Conservation (phyloP, 2,797 vertebrate genomes). For the Oryzias sinensis region DNA sequence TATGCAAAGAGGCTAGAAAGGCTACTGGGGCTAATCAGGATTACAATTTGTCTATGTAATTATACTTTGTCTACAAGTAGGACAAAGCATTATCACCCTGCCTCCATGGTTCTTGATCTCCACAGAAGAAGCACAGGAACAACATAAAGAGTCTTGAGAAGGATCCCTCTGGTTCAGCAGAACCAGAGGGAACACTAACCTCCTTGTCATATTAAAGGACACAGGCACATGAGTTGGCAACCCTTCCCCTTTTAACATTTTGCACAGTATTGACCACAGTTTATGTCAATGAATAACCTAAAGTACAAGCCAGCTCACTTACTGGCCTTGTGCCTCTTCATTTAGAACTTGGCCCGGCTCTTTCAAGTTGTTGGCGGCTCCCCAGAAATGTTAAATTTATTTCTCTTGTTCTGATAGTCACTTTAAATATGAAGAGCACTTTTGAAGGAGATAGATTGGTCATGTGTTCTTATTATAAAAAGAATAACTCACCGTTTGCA, state of each 20-base stretch:
- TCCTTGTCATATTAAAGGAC: constrained; percentile 10
- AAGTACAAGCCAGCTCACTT: constrained; percentile 22
- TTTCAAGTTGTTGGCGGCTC: constrained; percentile 36
- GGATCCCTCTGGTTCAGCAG: constrained; percentile 7
- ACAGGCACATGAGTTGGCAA: constrained; percentile 1
- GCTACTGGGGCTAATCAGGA: constrained; percentile 73
- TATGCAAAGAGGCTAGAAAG: constrained; percentile 71
- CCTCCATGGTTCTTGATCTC: constrained; percentile 52
- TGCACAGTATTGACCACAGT: background rate
- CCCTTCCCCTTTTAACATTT: constrained; percentile 3
- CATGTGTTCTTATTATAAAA: constrained; percentile 63
- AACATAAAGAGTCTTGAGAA: constrained; percentile 15
- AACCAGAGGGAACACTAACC: constrained; percentile 7
- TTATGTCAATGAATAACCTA: constrained; percentile 17
- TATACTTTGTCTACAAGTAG: constrained; percentile 67
- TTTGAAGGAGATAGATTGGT: constrained; percentile 54
- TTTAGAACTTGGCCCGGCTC: constrained; percentile 25
- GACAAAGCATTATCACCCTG: constrained; percentile 58
- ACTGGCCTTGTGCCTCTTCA: constrained; percentile 19
- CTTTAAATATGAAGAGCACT: constrained; percentile 59
- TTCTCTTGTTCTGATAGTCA: constrained; percentile 57
- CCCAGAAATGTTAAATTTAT: constrained; percentile 37
- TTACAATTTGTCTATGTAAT: constrained; percentile 76
- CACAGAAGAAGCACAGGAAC: constrained; percentile 17
- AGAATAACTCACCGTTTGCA: constrained; percentile 53